A percentile compares a stretch with the other conserved stretches of the same genome.
Conservation (phyloP, 2,888 invertebrate species). For the Ochropleura plecta region DNA sequence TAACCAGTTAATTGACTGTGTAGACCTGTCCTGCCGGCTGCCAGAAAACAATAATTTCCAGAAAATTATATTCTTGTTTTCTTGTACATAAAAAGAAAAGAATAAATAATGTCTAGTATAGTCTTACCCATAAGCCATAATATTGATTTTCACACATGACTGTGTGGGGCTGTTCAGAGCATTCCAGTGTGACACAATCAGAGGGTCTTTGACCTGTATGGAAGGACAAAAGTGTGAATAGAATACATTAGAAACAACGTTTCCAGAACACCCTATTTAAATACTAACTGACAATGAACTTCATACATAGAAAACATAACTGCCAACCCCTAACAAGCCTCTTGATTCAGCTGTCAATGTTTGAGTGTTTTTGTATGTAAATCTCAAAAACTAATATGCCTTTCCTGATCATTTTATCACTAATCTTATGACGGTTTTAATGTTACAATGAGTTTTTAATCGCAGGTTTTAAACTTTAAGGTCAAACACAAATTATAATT, state of each 20-base stretch:
- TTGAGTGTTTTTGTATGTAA: background rate
- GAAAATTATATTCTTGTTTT: background rate
- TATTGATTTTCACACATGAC: conserved; percentile 98
- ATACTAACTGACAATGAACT: background rate
- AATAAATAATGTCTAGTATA: background rate
- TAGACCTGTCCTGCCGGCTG: conserved; percentile 8
- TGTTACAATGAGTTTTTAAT: too few relatives aligned
- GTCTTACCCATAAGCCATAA: conserved; percentile 95
- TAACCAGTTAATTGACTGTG: conserved; percentile 5
- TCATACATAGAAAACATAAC: background rate
- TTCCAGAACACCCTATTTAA: conserved; percentile 17
- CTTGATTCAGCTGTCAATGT: background rate
- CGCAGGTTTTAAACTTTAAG: too few relatives aligned
- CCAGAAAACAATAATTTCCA: conserved; percentile 4
- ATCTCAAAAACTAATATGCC: background rate
- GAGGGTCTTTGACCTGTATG: conserved; percentile 95
- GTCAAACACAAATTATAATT: too few relatives aligned
- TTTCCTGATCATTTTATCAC: too few relatives aligned
- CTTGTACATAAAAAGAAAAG: background rate
- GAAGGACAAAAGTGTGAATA: conserved; percentile 47
- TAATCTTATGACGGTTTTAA: too few relatives aligned
- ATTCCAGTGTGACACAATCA: conserved; percentile 99
- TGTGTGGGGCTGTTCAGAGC: conserved; percentile 98
- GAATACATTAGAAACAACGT: conserved; percentile 24
- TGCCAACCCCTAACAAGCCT: conserved; percentile 6